Percentiles rank a stretch among this genome's conserved stretches.
Evolutionary conservation across 1,140 invertebrate species (phyloP).

Genomic region (Teleopsis dalmanni): DNA sequence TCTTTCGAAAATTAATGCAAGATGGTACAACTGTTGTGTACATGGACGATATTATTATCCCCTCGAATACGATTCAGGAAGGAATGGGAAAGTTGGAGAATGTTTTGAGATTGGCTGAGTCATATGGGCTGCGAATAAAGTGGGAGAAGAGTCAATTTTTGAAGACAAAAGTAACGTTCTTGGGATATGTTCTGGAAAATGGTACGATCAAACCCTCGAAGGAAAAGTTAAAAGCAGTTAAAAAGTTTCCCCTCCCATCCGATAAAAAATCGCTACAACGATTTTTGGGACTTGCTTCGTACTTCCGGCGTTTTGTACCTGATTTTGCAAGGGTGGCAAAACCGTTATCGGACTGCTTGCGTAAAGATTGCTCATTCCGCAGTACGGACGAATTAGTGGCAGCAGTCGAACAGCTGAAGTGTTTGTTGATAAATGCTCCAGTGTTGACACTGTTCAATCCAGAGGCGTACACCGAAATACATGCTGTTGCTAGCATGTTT

Average conservation of each 20-base stretch:
- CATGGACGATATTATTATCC: conserved; percentile 8
- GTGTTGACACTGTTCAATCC: conserved; percentile 15
- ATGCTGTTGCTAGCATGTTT: conserved; percentile 18
- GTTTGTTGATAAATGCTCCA: conserved; percentile 8
- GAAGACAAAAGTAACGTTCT: conserved; percentile 2
- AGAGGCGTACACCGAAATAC: conserved; percentile 14
- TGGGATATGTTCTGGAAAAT: conserved; percentile 10
- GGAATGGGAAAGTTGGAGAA: background rate
- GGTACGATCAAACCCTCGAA: conserved; percentile 21
- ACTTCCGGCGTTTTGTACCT: conserved; percentile 32
- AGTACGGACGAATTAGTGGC: too few relatives aligned
- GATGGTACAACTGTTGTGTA: conserved; percentile 1
- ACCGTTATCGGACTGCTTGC: too few relatives aligned
- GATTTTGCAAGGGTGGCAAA: conserved; percentile 16
- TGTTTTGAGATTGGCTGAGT: conserved; percentile 1
- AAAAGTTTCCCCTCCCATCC: conserved; percentile 25
- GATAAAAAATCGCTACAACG: conserved; percentile 23
- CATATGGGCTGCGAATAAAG: background rate
- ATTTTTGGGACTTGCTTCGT: conserved; percentile 31
- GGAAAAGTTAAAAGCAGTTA: conserved; percentile 18
- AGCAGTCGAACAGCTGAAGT: conserved; percentile 13
- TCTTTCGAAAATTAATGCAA: background rate
- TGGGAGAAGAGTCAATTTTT: conserved; percentile 11
- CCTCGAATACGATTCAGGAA: background rate
- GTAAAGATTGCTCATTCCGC: too few relatives aligned